Percentiles rank a stretch among this genome's conserved stretches.
Conservation (phyloP, 2,113 vertebrate genomes). For the Ceyx melanurus region DNA sequence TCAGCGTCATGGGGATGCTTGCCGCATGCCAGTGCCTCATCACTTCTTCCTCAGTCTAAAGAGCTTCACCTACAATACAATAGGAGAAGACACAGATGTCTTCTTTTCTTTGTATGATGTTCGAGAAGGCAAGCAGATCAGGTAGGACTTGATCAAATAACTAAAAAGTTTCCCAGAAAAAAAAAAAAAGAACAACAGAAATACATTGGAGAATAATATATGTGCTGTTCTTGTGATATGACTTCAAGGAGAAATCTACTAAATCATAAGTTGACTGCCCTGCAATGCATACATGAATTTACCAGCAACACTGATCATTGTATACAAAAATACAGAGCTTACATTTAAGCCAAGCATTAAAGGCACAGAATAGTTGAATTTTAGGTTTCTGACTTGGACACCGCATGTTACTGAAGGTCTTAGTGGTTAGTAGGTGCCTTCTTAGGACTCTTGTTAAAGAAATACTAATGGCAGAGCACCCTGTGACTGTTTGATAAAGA, state of each 20-base stretch:
- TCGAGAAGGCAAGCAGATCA: constrained; percentile 94
- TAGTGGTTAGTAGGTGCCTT: not conserved
- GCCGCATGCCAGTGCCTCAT: constrained; percentile 90
- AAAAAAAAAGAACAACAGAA: not conserved
- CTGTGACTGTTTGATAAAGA: not conserved
- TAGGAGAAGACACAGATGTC: constrained; percentile 94
- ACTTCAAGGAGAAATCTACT: not conserved
- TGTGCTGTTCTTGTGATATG: not conserved
- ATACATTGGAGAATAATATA: fast-evolving
- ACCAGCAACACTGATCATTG: not conserved
- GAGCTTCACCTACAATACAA: constrained; percentile 98
- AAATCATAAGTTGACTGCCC: not conserved
- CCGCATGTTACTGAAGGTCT: not conserved
- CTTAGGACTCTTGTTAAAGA: not conserved
- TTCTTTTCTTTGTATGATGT: constrained; percentile 94
- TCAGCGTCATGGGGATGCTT: constrained; percentile 89
- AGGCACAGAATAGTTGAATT: not conserved
- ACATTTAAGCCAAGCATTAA: not conserved
- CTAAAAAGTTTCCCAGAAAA: not conserved
- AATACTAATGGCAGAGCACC: not conserved
- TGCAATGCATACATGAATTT: fast-evolving
- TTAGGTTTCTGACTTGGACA: not conserved
- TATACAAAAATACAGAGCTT: not conserved
- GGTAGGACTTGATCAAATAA: constrained; percentile 72
- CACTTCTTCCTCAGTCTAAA: constrained; percentile 96